phyloP scores from a whole-genome alignment of 2,113 vertebrate genomes.

The Ictalurus furcatus region DNA sequence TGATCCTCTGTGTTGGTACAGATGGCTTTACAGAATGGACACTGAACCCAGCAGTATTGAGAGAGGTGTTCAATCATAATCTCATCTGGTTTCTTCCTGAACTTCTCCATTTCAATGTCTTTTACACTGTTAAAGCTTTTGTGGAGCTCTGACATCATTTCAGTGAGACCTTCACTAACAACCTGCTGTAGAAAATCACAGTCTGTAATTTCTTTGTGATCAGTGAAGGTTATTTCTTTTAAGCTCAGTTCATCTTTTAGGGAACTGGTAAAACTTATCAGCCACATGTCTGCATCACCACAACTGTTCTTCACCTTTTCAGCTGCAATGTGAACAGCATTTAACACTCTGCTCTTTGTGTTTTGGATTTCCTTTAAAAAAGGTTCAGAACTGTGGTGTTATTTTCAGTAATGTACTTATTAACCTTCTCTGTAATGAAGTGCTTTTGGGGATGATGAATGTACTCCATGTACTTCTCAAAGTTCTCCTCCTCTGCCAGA shows the following conservation, averaged over 20 bases:
- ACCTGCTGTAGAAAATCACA: not conserved
- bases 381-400: not conserved
- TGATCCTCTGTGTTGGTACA: too few species aligned
- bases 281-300: not conserved
- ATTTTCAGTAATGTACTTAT: slow-evolving; percentile 49
- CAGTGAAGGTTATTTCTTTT: not conserved
- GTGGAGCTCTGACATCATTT: not conserved
- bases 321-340: not conserved
- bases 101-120: too few species aligned
- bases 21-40: too few species aligned
- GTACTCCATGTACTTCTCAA: slow-evolving; percentile 63
- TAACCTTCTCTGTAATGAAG: slow-evolving; percentile 51
- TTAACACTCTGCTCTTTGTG: not conserved
- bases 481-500: not conserved
- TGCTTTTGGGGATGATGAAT: slow-evolving; percentile 18
- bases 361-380: not conserved
- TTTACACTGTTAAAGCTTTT: not conserved
- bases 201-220: not conserved
- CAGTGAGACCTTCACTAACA: not conserved
- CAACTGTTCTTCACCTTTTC: not conserved
- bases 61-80: too few species aligned
- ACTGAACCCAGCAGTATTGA: too few species aligned
- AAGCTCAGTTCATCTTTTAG: slow-evolving; percentile 2
- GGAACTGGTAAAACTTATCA: not conserved
- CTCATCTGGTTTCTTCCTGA: too few species aligned